Conservation (phyloP, 2,113 vertebrate species). For the Ptilorrhoa leucosticta region DNA sequence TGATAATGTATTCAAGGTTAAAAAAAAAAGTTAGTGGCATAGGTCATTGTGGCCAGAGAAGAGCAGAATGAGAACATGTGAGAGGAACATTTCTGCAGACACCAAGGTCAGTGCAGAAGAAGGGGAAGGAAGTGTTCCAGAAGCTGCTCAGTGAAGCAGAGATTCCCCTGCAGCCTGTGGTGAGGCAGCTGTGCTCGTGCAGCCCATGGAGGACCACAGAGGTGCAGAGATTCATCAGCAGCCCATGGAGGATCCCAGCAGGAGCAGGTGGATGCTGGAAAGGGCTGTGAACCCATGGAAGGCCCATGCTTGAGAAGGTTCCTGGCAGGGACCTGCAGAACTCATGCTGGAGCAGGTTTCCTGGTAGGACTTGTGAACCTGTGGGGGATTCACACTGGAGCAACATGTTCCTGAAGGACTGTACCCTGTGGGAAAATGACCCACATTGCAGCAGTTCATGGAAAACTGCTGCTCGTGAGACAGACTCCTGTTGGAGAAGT, state of each 20-base stretch:
- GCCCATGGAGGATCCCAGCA: background rate
- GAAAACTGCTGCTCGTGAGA: background rate
- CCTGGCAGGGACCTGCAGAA: background rate
- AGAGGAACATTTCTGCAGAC: background rate
- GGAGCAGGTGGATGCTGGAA: background rate
- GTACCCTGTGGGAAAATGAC: background rate
- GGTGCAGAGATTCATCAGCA: background rate
- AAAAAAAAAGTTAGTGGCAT: background rate
- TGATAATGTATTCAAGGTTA: too few species aligned
- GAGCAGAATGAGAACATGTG: fast-evolving
- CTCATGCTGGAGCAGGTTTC: background rate
- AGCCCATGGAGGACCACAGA: too few species aligned
- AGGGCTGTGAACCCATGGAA: background rate
- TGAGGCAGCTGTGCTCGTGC: background rate
- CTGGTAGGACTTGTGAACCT: background rate
- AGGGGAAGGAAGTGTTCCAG: background rate
- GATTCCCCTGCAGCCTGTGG: background rate
- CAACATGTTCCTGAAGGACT: background rate
- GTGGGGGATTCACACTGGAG: background rate
- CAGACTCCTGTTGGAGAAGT: fast-evolving
- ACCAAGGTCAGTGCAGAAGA: background rate
- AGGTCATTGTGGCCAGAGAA: background rate
- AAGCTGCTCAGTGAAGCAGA: background rate
- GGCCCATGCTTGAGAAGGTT: background rate
- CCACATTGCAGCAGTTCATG: background rate